Evolutionary conservation across 2,888 invertebrate genomes (phyloP).

Genomic region (Tinea pellionella): DNA sequence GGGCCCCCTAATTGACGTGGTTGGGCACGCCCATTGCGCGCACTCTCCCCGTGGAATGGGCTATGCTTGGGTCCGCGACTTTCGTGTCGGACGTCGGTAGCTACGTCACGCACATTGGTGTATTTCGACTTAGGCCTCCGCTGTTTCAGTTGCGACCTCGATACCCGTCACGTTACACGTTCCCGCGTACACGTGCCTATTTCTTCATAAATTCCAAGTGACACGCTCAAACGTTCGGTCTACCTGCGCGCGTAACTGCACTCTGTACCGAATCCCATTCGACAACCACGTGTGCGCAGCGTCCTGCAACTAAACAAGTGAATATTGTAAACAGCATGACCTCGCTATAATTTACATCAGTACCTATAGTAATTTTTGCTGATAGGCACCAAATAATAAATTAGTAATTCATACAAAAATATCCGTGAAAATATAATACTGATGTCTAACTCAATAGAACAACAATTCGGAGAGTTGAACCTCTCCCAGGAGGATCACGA

Average conservation of each 20-base stretch:
- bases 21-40: slow-evolving; percentile 58
- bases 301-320: slow-evolving; percentile 22
- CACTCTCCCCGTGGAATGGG: slow-evolving; percentile 28
- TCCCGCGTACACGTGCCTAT: slow-evolving; percentile 49
- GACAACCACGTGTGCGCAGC: slow-evolving; percentile 47
- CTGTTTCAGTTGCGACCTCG: slow-evolving; percentile 53
- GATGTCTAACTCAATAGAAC: slow-evolving; percentile 69
- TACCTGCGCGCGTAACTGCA: slow-evolving; percentile 23
- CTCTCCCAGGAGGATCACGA: slow-evolving; percentile 78
- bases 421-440: slow-evolving; percentile 17
- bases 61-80: background rate
- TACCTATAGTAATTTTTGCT: background rate
- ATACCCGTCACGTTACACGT: slow-evolving; percentile 46
- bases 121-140: slow-evolving; percentile 25
- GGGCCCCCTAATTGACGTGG: slow-evolving; percentile 25
- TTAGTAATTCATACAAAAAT: background rate
- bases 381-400: background rate
- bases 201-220: slow-evolving; percentile 19
- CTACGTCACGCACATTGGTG: slow-evolving; percentile 36
- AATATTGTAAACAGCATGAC: slow-evolving; percentile 1
- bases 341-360: background rate
- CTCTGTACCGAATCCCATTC: slow-evolving; percentile 19
- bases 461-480: slow-evolving; percentile 78
- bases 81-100: background rate
- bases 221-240: too few relatives aligned